These are phyloP conservation scores for Latrodectus geometricus DNA, from an alignment of 1,140 invertebrate species.

Conservation along the genomic window DNA sequence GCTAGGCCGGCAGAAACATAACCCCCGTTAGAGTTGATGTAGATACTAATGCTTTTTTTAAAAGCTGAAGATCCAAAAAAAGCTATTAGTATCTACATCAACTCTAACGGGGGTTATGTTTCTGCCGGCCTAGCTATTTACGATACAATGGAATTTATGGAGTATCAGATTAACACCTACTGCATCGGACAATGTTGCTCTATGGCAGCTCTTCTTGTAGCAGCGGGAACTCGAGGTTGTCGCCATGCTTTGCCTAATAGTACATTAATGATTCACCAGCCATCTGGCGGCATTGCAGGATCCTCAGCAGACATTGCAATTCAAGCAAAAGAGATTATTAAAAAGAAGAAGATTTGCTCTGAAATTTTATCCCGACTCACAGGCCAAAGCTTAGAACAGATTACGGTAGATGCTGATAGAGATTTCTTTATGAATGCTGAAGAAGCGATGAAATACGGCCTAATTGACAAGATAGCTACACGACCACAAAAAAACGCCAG, in stretches of 20 bases:
- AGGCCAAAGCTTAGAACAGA: conserved; percentile 12
- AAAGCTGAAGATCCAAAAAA: conserved; percentile 29
- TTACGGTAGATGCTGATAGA: conserved; percentile 35
- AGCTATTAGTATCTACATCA: conserved; percentile 61
- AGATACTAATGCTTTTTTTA: conserved; percentile 56
- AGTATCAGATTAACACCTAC: conserved; percentile 48
- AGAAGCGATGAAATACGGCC: no score
- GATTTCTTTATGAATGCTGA: conserved; percentile 65
- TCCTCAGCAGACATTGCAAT: conserved; percentile 56
- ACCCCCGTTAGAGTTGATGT: conserved; percentile 61
- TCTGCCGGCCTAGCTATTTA: conserved; percentile 61
- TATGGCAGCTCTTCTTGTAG: conserved; percentile 55
- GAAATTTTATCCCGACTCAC: conserved; percentile 40
- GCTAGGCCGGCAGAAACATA: conserved; percentile 54
- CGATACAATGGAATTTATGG: conserved; percentile 64
- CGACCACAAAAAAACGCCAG: no score
- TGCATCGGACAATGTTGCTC: conserved; percentile 63
- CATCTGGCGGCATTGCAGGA: conserved; percentile 54
- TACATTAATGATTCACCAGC: conserved; percentile 63
- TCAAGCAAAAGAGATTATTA: conserved; percentile 33
- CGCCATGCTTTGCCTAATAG: conserved; percentile 44
- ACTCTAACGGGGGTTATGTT: conserved; percentile 55
- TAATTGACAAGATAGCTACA: no score
- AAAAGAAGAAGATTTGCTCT: background rate
- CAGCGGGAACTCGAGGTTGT: conserved; percentile 43